Evolutionary conservation across 2,888 invertebrate species (phyloP).

Genomic region (Epinotia ramella): DNA sequence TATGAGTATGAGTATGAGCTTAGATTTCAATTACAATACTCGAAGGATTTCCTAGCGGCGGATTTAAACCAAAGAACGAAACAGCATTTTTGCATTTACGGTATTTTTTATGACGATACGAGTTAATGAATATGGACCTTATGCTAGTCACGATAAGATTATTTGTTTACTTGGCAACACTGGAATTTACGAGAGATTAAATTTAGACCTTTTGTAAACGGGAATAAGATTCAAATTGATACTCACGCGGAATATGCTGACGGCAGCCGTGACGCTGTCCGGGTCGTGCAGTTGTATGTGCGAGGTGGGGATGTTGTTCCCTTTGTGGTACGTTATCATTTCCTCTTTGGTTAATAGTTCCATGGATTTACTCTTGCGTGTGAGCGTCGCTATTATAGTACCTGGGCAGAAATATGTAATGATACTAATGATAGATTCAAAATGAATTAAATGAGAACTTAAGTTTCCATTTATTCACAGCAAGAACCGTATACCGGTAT

Average conservation of each 20-base stretch:
- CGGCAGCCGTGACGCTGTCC: constrained; percentile 95
- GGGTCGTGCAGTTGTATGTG: constrained; percentile 98
- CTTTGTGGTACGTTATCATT: constrained; percentile 96
- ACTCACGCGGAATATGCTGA: constrained; percentile 94
- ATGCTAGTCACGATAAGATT: neutral
- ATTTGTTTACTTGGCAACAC: neutral
- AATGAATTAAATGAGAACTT: too few relatives aligned
- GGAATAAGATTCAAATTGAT: neutral
- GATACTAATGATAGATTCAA: too few relatives aligned
- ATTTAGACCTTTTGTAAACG: neutral
- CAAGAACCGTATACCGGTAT: too few relatives aligned
- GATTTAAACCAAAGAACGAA: neutral
- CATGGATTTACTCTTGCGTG: constrained; percentile 91
- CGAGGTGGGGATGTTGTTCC: constrained; percentile 95
- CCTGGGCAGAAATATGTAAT: constrained; percentile 56
- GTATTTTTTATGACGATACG: too few relatives aligned
- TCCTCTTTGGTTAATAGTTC: constrained; percentile 95
- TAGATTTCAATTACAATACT: neutral
- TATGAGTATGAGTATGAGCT: too few relatives aligned
- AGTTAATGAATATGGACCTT: neutral
- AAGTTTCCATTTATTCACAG: too few relatives aligned
- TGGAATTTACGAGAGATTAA: neutral
- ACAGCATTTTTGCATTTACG: too few relatives aligned
- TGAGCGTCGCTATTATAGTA: constrained; percentile 94
- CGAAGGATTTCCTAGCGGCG: neutral